These are phyloP conservation scores for Hypsopygia costalis DNA, from an alignment of 2,888 invertebrate species.

Conservation along the genomic window DNA sequence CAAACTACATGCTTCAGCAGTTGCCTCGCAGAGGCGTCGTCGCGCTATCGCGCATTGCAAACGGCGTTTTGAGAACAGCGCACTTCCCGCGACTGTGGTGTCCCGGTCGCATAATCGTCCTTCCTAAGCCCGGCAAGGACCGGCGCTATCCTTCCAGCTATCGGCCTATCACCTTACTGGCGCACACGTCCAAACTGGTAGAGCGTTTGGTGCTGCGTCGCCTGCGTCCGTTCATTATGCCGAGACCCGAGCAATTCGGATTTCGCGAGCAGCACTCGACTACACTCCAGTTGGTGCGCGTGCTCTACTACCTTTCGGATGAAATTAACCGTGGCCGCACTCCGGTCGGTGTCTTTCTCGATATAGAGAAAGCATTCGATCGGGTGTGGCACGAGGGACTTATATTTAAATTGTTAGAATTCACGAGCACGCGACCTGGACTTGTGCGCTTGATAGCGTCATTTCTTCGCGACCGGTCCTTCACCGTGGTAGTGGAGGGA, in stretches of 20 bases:
- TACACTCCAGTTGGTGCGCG: slow-evolving; percentile 17
- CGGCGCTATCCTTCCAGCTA: not conserved
- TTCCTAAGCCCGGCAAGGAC: not conserved
- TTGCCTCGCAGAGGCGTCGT: too few relatives aligned
- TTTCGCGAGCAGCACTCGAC: slow-evolving; percentile 24
- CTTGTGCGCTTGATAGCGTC: slow-evolving; percentile 12
- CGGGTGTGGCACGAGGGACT: slow-evolving; percentile 32
- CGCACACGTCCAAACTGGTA: slow-evolving; percentile 1
- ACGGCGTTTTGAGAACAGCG: too few relatives aligned
- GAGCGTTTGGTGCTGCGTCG: slow-evolving; percentile 1
- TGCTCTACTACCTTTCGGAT: slow-evolving; percentile 20
- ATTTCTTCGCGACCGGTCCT: slow-evolving; percentile 6
- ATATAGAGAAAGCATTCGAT: slow-evolving; percentile 34
- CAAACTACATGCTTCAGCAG: not conserved
- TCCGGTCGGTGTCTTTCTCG: slow-evolving; percentile 24
- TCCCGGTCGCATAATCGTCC: too few relatives aligned
- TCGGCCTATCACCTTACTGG: not conserved
- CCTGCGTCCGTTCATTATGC: not conserved
- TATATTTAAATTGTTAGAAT: slow-evolving; percentile 20
- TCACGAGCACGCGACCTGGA: not conserved
- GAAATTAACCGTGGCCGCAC: slow-evolving; percentile 15
- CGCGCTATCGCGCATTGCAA: too few relatives aligned
- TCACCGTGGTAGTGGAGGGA: slow-evolving; percentile 14
- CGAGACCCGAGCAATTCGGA: slow-evolving; percentile 17
- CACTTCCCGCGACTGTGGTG: too few relatives aligned